A percentile compares a stretch with the other conserved stretches of the same genome.
Evolutionary conservation across 2,113 vertebrate genomes (phyloP).

Genomic region (Hiodon tergisus): DNA sequence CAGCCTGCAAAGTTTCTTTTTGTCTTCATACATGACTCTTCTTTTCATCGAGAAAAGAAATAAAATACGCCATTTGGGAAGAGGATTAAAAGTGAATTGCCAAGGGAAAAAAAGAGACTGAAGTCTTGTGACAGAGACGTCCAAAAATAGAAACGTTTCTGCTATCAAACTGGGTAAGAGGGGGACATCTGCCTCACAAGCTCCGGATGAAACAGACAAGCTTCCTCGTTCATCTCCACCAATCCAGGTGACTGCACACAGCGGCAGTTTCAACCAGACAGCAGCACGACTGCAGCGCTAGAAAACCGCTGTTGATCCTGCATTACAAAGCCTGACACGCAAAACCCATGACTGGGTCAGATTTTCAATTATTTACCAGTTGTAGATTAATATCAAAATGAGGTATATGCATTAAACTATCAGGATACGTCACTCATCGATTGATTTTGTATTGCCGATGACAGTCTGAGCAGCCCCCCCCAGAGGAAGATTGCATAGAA

Average conservation of each 20-base stretch:
- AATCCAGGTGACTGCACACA: background rate
- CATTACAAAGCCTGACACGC: background rate
- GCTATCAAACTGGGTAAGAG: background rate
- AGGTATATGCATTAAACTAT: background rate
- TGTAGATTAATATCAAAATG: background rate
- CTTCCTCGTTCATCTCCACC: slow-evolving; percentile 6
- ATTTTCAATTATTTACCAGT: background rate
- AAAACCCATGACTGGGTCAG: too few species aligned
- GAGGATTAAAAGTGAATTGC: slow-evolving; percentile 25
- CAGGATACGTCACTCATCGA: background rate
- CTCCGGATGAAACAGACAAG: slow-evolving; percentile 7
- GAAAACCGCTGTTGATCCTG: background rate
- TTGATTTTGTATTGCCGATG: too few species aligned
- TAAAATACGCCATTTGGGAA: slow-evolving; percentile 13
- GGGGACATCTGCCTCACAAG: slow-evolving; percentile 14
- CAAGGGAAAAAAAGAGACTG: slow-evolving; percentile 3
- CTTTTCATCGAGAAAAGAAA: slow-evolving; percentile 19
- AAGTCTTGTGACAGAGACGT: slow-evolving; percentile 16
- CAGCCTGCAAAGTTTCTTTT: background rate
- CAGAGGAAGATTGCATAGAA: too few species aligned
- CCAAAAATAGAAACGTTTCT: slow-evolving; percentile 27
- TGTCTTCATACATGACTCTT: background rate
- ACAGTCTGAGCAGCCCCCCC: too few species aligned
- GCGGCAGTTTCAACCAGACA: background rate
- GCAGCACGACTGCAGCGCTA: background rate